phyloP scores from a whole-genome alignment of 2,888 invertebrate species.

The Drosophila subquinaria region DNA sequence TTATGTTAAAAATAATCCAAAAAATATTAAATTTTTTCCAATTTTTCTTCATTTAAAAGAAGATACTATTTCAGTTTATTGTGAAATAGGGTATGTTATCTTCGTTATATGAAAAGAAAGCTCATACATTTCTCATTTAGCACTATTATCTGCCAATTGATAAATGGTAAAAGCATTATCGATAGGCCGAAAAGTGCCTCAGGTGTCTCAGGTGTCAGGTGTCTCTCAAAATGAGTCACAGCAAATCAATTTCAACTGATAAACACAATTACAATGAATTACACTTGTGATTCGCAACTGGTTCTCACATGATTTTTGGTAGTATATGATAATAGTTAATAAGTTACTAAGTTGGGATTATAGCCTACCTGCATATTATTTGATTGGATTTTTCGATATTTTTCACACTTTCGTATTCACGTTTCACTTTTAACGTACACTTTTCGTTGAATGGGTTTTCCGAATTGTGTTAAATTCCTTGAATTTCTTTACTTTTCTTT shows the following conservation, averaged over 20 bases:
- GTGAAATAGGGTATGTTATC: slow-evolving; percentile 10
- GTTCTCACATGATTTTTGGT: slow-evolving; percentile 9
- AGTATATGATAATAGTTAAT: neutral
- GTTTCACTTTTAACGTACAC: slow-evolving; percentile 24
- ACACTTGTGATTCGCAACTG: neutral
- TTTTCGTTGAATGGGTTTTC: slow-evolving; percentile 8
- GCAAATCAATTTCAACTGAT: slow-evolving; percentile 18
- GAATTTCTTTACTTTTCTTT: neutral
- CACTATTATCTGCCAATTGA: slow-evolving; percentile 32
- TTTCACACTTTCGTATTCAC: slow-evolving; percentile 10
- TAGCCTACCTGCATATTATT: slow-evolving; percentile 32
- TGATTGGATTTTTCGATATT: neutral
- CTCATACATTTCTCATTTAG: slow-evolving; percentile 19
- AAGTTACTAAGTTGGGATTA: neutral
- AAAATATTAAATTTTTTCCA: too few relatives aligned
- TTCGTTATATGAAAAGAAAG: slow-evolving; percentile 2
- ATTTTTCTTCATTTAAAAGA: too few relatives aligned
- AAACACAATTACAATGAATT: slow-evolving; percentile 17
- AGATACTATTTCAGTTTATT: neutral
- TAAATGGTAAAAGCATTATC: slow-evolving; percentile 12
- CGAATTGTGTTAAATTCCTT: neutral
- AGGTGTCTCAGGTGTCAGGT: slow-evolving; percentile 37
- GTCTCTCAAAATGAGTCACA: slow-evolving; percentile 22
- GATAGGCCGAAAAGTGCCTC: slow-evolving; percentile 26
- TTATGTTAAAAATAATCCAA: too few relatives aligned